phyloP scores from a whole-genome alignment of 2,113 vertebrate genomes.

The Phoxinus phoxinus region DNA sequence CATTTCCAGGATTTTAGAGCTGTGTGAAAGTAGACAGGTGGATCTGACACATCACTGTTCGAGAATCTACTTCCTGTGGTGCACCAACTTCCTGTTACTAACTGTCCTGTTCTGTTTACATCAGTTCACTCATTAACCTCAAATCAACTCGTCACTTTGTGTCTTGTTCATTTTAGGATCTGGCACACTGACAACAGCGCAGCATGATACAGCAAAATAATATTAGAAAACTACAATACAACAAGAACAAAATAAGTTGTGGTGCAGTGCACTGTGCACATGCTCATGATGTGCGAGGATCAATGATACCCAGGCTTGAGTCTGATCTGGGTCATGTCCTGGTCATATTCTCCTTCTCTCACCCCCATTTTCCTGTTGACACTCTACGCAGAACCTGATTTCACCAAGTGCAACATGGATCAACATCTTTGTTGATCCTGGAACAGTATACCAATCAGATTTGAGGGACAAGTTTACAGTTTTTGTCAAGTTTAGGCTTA shows the following conservation, averaged over 20 bases:
- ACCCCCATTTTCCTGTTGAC: too few relatives aligned
- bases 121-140: conserved; percentile 44
- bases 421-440: too few relatives aligned
- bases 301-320: not conserved
- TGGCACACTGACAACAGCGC: not conserved
- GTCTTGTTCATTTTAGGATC: conserved; percentile 3
- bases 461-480: too few relatives aligned
- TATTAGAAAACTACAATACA: not conserved
- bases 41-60: conserved; percentile 28
- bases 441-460: too few relatives aligned
- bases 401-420: too few relatives aligned
- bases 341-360: not conserved
- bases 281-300: not conserved
- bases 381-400: too few relatives aligned
- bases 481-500: too few relatives aligned
- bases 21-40: conserved; percentile 53
- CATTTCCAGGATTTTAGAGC: conserved; percentile 33
- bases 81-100: conserved; percentile 52
- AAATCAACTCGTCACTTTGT: conserved; percentile 32
- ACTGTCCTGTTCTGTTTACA: conserved; percentile 36
- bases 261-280: not conserved
- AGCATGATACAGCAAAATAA: conserved; percentile 1
- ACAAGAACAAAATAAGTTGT: not conserved
- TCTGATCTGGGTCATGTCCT: not conserved
- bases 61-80: conserved; percentile 50